Percentiles rank a stretch among this genome's conserved stretches.
Evolutionary conservation across 2,888 invertebrate genomes (phyloP).

Genomic region (Brachycybe producta): DNA sequence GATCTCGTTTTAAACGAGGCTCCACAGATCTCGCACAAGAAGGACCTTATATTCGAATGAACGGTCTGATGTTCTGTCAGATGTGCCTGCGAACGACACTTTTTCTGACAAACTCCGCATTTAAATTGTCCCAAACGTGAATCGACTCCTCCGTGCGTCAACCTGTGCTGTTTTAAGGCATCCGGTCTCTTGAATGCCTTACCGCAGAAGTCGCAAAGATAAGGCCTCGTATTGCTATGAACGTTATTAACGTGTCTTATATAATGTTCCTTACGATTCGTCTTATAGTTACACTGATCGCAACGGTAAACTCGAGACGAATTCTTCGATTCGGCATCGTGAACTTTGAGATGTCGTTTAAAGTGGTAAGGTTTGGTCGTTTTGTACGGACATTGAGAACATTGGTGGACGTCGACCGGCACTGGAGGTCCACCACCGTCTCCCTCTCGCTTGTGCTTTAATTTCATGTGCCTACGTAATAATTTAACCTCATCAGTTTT

Average conservation of each 20-base stretch:
- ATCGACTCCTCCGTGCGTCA: constrained; percentile 32
- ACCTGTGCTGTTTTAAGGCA: constrained; percentile 38
- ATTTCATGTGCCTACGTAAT: constrained; percentile 27
- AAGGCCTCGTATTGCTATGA: constrained; percentile 40
- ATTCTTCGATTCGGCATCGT: constrained; percentile 21
- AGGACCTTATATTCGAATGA: constrained; percentile 37
- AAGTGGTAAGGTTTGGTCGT: constrained; percentile 27
- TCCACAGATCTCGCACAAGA: constrained; percentile 42
- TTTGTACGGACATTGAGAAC: constrained; percentile 28
- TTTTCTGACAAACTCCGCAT: constrained; percentile 31
- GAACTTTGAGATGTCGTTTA: constrained; percentile 28
- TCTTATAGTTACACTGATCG: constrained; percentile 33
- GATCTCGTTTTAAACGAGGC: constrained; percentile 38
- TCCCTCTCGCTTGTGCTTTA: constrained; percentile 25
- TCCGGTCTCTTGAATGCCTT: constrained; percentile 42
- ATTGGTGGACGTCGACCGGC: constrained; percentile 19
- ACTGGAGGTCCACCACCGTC: constrained; percentile 8
- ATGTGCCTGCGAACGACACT: constrained; percentile 34
- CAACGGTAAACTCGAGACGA: constrained; percentile 28
- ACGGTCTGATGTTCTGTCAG: constrained; percentile 32
- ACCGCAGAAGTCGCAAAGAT: constrained; percentile 41
- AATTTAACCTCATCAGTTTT: constrained; percentile 28
- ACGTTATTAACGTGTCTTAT: constrained; percentile 37
- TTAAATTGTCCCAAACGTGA: constrained; percentile 23
- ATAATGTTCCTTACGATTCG: constrained; percentile 33